Evolutionary conservation across 2,113 vertebrate genomes (phyloP).

Genomic region (Lipophrys pholis): DNA sequence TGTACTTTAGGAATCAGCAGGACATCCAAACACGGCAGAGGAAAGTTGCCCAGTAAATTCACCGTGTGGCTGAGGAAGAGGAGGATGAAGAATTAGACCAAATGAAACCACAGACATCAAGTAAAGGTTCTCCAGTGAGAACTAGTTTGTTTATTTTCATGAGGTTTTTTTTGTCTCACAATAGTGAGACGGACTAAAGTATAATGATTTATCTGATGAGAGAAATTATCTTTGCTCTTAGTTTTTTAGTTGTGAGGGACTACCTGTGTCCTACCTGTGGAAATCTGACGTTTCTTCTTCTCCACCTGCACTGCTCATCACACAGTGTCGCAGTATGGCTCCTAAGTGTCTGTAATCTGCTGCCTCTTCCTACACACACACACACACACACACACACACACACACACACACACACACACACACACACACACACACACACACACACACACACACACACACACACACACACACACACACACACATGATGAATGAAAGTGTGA

Average conservation of each 20-base stretch:
- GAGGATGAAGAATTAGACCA: not conserved
- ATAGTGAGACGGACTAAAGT: no score
- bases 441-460: not conserved
- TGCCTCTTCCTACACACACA: slow-evolving; percentile 87
- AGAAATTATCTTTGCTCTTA: no score
- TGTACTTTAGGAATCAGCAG: slow-evolving; percentile 88
- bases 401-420: not conserved
- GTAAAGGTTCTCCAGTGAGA: no score
- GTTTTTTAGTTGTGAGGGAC: not conserved
- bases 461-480: no score
- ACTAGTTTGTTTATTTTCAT: no score
- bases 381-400: slow-evolving; percentile 1
- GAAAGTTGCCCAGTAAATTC: slow-evolving; percentile 93
- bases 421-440: not conserved
- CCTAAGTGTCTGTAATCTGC: slow-evolving; percentile 88
- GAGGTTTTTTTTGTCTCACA: no score
- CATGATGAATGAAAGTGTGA: no score
- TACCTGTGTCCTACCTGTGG: slow-evolving; percentile 81
- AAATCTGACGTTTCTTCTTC: slow-evolving; percentile 92
- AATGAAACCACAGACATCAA: no score
- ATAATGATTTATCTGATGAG: no score
- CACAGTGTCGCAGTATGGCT: slow-evolving; percentile 90
- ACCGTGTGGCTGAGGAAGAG: slow-evolving; percentile 86
- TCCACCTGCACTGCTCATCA: slow-evolving; percentile 87
- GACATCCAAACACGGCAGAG: slow-evolving; percentile 90